A percentile compares a stretch with the other conserved stretches of the same genome.
phyloP scores from a whole-genome alignment of 2,797 vertebrate genomes.

The Lacerta agilis region DNA sequence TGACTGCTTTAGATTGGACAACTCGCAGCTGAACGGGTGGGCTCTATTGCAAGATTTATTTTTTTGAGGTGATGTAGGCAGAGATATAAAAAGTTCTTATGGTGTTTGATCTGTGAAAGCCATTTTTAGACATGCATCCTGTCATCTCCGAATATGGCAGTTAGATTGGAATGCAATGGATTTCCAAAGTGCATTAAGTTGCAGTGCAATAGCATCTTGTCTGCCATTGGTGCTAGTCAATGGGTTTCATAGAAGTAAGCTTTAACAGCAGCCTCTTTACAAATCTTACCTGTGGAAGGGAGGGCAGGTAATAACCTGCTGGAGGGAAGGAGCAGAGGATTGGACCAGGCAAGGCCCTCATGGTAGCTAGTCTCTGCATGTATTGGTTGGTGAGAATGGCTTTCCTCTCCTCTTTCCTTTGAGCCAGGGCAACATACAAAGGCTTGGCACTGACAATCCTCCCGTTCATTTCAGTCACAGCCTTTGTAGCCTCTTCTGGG shows the following conservation, averaged over 20 bases:
- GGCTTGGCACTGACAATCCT: slow-evolving; percentile 95
- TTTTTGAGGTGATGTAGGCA: background rate
- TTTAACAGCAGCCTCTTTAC: background rate
- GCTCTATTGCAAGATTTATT: background rate
- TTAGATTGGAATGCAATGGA: background rate
- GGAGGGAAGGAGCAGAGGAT: slow-evolving; percentile 88
- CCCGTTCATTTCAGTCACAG: slow-evolving; percentile 98
- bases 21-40: background rate
- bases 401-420: slow-evolving; percentile 95
- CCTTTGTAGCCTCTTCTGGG: slow-evolving; percentile 98
- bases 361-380: slow-evolving; percentile 90
- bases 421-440: slow-evolving; percentile 94
- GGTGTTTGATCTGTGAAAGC: background rate
- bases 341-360: slow-evolving; percentile 85
- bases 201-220: background rate
- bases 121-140: too few relatives aligned
- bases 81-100: background rate
- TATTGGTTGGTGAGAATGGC: slow-evolving; percentile 97
- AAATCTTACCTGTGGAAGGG: slow-evolving; percentile 86
- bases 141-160: background rate
- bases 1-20: too few relatives aligned
- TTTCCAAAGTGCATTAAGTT: background rate
- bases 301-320: slow-evolving; percentile 86
- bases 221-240: background rate
- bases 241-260: background rate